phyloP scores from a whole-genome alignment of 2,888 invertebrate species.

The Calameuta filiformis region DNA sequence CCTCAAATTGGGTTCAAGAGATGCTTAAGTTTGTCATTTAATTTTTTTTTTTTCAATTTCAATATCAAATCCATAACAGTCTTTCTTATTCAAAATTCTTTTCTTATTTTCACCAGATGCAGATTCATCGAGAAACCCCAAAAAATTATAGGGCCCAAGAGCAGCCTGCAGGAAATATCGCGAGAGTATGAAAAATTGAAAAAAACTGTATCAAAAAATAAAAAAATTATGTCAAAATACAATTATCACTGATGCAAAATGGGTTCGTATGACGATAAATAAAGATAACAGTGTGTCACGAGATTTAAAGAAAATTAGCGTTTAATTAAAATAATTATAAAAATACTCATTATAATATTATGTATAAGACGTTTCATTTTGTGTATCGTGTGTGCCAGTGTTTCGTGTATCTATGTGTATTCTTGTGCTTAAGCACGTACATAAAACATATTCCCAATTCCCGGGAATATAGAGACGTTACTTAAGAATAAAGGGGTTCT shows the following conservation, averaged over 20 bases:
- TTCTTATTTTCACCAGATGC: slow-evolving; percentile 20
- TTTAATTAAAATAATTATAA: slow-evolving; percentile 60
- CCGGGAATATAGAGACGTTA: slow-evolving; percentile 47
- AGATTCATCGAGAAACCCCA: slow-evolving; percentile 25
- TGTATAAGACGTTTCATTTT: slow-evolving; percentile 23
- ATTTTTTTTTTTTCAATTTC: background rate
- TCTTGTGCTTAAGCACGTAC: slow-evolving; percentile 63
- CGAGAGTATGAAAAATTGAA: slow-evolving; percentile 26
- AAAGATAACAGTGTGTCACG: slow-evolving; percentile 13
- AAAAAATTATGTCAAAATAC: slow-evolving; percentile 8
- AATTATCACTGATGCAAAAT: background rate
- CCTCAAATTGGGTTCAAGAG: slow-evolving; percentile 20
- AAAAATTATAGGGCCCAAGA: slow-evolving; percentile 17
- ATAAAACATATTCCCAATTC: slow-evolving; percentile 54
- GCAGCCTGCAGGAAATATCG: slow-evolving; percentile 29
- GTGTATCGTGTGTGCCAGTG: slow-evolving; percentile 26
- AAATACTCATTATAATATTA: slow-evolving; percentile 50
- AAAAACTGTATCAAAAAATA: background rate
- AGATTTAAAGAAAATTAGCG: slow-evolving; percentile 59
- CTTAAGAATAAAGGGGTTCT: slow-evolving; percentile 28
- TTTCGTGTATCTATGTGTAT: slow-evolving; percentile 31
- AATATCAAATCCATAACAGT: background rate
- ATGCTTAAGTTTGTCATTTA: slow-evolving; percentile 9
- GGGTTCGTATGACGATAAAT: background rate
- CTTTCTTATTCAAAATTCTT: background rate